phyloP scores from a whole-genome alignment of 2,113 vertebrate species.

The Phycodurus eques region DNA sequence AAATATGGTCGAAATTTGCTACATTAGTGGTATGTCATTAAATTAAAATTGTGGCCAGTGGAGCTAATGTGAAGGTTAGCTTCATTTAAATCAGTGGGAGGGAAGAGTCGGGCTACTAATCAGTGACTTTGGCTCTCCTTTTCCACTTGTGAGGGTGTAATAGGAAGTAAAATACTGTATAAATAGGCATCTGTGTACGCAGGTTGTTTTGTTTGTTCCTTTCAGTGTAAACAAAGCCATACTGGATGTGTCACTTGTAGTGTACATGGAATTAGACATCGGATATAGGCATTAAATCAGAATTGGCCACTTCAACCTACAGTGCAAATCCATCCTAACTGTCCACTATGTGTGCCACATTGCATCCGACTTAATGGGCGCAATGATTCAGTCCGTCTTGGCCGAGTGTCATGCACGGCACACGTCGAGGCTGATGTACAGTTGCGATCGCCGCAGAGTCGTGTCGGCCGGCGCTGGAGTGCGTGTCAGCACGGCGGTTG shows the following conservation, averaged over 20 bases:
- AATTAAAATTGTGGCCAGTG: too few relatives aligned
- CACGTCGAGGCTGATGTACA: slow-evolving; percentile 44
- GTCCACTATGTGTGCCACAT: slow-evolving; percentile 8
- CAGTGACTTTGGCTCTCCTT: too few relatives aligned
- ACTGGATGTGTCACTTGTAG: neutral
- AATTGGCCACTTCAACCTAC: neutral
- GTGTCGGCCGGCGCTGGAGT: slow-evolving; percentile 52
- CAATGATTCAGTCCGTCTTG: slow-evolving; percentile 27
- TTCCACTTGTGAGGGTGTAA: too few relatives aligned
- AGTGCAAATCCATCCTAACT: neutral
- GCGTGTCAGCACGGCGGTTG: slow-evolving; percentile 42
- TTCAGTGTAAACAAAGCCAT: neutral
- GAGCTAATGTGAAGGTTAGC: too few relatives aligned
- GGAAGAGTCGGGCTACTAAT: too few relatives aligned
- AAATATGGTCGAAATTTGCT: too few relatives aligned
- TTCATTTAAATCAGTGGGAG: too few relatives aligned
- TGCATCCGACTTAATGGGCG: slow-evolving; percentile 15
- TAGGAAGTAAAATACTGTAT: too few relatives aligned
- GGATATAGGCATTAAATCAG: neutral
- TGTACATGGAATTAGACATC: neutral
- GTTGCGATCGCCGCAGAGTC: slow-evolving; percentile 50
- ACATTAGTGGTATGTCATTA: too few relatives aligned
- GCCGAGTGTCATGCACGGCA: slow-evolving; percentile 14
- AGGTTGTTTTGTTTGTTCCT: too few relatives aligned
- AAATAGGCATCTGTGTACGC: too few relatives aligned